Percentiles rank a stretch among this genome's conserved stretches.
phyloP scores from a whole-genome alignment of 2,113 vertebrate species.

The Zosterops hypoxanthus region DNA sequence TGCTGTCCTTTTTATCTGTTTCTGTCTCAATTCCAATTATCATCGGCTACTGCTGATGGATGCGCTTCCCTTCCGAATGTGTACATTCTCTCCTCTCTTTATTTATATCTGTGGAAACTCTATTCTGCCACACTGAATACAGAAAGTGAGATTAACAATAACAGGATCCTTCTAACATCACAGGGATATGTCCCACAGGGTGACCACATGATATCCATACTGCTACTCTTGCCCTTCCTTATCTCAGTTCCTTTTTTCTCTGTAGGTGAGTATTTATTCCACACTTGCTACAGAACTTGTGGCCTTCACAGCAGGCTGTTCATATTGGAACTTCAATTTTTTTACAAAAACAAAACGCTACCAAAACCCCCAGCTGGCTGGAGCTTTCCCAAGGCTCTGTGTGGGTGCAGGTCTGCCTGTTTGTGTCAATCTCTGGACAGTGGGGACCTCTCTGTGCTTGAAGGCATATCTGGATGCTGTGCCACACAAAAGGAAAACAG shows the following conservation, averaged over 20 bases:
- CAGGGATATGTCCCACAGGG: not conserved
- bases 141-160: slow-evolving; percentile 14
- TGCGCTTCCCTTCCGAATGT: not conserved
- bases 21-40: slow-evolving; percentile 17
- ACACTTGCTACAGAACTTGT: not conserved
- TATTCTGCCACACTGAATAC: not conserved
- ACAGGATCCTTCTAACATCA: not conserved
- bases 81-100: not conserved
- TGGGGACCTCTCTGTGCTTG: rapidly evolving
- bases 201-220: not conserved
- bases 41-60: not conserved
- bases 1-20: not conserved
- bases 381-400: not conserved
- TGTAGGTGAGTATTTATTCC: not conserved
- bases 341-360: not conserved
- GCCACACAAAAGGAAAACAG: not conserved
- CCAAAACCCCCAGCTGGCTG: not conserved
- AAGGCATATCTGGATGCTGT: not conserved
- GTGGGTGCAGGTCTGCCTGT: not conserved
- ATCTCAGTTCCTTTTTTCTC: not conserved
- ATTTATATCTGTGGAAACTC: not conserved
- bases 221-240: not conserved
- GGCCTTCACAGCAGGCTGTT: not conserved
- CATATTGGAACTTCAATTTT: not conserved
- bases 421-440: not conserved